These are phyloP conservation scores for Drosophila suboccidentalis DNA, from an alignment of 2,888 invertebrate genomes.

Conservation along the genomic window DNA sequence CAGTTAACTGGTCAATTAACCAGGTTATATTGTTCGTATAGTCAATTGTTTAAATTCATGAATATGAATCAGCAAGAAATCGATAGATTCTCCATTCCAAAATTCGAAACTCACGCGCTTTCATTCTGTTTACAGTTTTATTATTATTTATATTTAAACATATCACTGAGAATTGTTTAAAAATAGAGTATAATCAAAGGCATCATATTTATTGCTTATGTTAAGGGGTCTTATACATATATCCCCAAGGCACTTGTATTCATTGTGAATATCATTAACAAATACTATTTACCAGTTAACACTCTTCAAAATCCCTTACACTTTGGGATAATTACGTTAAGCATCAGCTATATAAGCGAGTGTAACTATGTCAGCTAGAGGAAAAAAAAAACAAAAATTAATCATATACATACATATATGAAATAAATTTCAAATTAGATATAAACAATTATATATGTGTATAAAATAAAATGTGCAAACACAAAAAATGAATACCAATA, in stretches of 20 bases:
- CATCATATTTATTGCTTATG: conserved; percentile 42
- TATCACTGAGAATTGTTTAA: conserved; percentile 61
- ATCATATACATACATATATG: too few relatives aligned
- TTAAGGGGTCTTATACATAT: conserved; percentile 4
- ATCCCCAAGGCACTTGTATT: conserved; percentile 13
- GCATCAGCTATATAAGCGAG: conserved; percentile 37
- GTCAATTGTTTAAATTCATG: conserved; percentile 38
- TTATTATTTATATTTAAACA: conserved; percentile 54
- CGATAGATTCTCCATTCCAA: conserved; percentile 44
- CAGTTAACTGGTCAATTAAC: conserved; percentile 23
- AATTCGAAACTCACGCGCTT: conserved; percentile 19
- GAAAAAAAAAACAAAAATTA: conserved; percentile 53
- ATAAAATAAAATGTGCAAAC: conserved; percentile 38
- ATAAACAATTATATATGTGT: conserved; percentile 35
- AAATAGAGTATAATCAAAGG: conserved; percentile 40
- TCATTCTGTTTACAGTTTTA: conserved; percentile 25
- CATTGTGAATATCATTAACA: conserved; percentile 61
- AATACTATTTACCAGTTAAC: conserved; percentile 41
- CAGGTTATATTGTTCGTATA: conserved; percentile 30
- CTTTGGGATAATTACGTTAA: conserved; percentile 32
- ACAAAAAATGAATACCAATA: conserved; percentile 27
- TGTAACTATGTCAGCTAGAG: conserved; percentile 55
- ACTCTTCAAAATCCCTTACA: conserved; percentile 13
- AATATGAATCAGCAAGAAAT: conserved; percentile 16
- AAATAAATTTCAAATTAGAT: conserved; percentile 23